Conservation (phyloP, 1,140 invertebrate species). For the Vollenhovia emeryi region DNA sequence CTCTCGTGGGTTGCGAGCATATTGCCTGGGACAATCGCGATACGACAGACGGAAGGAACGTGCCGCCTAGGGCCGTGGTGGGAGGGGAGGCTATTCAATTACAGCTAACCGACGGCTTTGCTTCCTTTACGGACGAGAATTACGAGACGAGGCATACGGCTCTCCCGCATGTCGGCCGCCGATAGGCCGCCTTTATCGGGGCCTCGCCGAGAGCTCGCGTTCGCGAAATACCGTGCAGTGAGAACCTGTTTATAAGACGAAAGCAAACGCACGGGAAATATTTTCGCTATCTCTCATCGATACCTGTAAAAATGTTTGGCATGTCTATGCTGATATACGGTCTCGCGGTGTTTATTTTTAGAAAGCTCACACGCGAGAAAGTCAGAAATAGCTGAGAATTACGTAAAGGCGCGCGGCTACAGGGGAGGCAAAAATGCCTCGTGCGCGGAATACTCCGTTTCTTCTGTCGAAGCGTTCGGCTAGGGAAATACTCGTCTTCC, state of each 20-base stretch:
- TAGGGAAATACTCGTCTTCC: neutral
- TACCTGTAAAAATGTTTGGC: slow-evolving; percentile 4
- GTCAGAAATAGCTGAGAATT: neutral
- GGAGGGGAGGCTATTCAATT: slow-evolving; percentile 33
- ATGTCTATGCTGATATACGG: neutral
- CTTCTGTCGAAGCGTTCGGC: neutral
- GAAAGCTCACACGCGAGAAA: neutral
- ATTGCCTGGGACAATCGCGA: slow-evolving; percentile 52
- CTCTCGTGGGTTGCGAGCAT: slow-evolving; percentile 30
- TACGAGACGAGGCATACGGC: slow-evolving; percentile 19
- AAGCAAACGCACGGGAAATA: slow-evolving; percentile 30
- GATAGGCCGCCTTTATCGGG: slow-evolving; percentile 32
- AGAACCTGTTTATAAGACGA: slow-evolving; percentile 18
- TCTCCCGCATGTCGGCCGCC: slow-evolving; percentile 21
- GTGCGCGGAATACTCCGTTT: neutral
- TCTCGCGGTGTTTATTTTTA: neutral
- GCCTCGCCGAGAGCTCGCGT: neutral
- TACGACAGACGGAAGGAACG: slow-evolving; percentile 51
- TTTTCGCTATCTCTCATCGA: slow-evolving; percentile 14
- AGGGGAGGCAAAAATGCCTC: neutral
- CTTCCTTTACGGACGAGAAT: slow-evolving; percentile 38
- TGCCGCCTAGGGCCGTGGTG: slow-evolving; percentile 1
- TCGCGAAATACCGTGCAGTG: slow-evolving; percentile 18
- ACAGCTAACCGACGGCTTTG: slow-evolving; percentile 45
- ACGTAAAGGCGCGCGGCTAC: neutral